A percentile compares a stretch with the other conserved stretches of the same genome.
Conservation (phyloP, 2,888 invertebrate species). For the Sabatieria punctata region DNA sequence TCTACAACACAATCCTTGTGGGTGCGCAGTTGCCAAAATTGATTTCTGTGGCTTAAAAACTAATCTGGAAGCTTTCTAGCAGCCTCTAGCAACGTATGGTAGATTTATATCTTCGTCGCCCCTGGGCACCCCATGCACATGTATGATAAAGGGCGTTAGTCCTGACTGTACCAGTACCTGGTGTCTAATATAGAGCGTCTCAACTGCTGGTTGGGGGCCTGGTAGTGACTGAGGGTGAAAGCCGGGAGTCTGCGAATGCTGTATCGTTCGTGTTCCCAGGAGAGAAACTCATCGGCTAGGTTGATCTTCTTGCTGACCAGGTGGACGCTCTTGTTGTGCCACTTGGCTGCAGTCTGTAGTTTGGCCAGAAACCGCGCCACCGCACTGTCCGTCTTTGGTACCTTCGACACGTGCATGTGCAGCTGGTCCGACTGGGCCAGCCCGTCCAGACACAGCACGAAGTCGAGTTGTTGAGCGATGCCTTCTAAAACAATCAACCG, state of each 20-base stretch:
- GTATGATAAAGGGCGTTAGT: background rate
- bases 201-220: conserved; percentile 28
- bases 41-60: no score
- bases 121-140: no score
- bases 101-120: no score
- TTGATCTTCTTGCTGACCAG: conserved; percentile 78
- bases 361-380: conserved; percentile 39
- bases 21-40: no score
- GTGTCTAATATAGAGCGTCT: conserved; percentile 36
- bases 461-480: conserved; percentile 32
- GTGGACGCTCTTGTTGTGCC: conserved; percentile 11
- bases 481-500: no score
- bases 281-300: conserved; percentile 67
- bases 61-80: no score
- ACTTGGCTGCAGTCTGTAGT: conserved; percentile 6
- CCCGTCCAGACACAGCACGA: conserved; percentile 68
- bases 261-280: conserved; percentile 94
- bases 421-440: conserved; percentile 47
- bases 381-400: conserved; percentile 65
- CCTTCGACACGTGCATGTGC: conserved; percentile 85
- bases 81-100: no score
- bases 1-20: no score
- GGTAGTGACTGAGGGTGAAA: conserved; percentile 66
- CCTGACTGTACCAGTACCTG: conserved; percentile 1
- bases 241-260: conserved; percentile 77